Conservation (phyloP, 2,888 invertebrate species). For the Thyatira batis region DNA sequence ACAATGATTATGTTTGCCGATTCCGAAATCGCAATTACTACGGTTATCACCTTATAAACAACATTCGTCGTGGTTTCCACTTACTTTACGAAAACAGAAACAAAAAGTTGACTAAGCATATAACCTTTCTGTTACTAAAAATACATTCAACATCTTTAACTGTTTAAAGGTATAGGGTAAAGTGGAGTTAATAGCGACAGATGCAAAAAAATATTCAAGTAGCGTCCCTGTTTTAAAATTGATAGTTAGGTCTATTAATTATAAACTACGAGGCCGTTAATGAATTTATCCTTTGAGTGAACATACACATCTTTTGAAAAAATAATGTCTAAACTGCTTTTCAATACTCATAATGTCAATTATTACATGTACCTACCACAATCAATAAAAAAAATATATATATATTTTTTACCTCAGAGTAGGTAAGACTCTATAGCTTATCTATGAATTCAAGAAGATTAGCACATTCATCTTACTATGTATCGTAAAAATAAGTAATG, state of each 20-base stretch:
- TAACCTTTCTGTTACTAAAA: background rate
- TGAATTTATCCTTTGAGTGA: too few species aligned
- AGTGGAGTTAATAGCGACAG: background rate
- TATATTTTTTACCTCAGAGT: too few species aligned
- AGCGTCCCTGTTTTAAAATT: background rate
- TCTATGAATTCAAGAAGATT: too few species aligned
- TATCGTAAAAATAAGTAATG: too few species aligned
- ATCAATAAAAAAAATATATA: too few species aligned
- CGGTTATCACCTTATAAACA: background rate
- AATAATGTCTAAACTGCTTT: too few species aligned
- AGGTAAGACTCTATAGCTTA: too few species aligned
- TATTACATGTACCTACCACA: too few species aligned
- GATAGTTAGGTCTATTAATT: background rate
- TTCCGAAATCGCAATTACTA: slow-evolving; percentile 33
- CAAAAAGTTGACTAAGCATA: background rate
- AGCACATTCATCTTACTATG: too few species aligned
- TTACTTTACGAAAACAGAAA: background rate
- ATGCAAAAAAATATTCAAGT: background rate
- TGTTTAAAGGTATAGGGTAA: background rate
- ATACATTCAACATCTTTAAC: background rate
- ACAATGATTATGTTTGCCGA: slow-evolving; percentile 54
- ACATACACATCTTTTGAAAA: too few species aligned
- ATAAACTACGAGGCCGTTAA: background rate
- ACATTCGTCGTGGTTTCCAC: background rate
- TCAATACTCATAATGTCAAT: too few species aligned